Evolutionary conservation across 2,113 vertebrate species (phyloP), one percentile per base, ranked within the genome.

Genomic region (Alethe diademata): DNA sequence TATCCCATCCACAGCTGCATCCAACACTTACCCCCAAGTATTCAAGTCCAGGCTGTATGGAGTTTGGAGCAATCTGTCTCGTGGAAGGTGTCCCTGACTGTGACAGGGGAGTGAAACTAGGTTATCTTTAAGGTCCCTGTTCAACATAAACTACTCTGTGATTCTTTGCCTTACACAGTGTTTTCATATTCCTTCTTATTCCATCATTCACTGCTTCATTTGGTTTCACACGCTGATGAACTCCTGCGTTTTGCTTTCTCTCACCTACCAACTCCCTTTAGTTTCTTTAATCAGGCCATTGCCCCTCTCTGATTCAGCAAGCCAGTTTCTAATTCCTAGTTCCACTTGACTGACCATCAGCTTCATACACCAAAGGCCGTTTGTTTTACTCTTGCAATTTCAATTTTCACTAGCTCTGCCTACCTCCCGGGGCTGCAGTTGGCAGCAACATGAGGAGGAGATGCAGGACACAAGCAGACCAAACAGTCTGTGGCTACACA

Each of bases 381-480:
- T 83, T 36, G 56, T 7, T 90, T 71, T 65, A n/a, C 18, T 76
- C 54, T 47, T 36, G 36, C 13, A 47, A 23, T 50, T 83, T 86
- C 22, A 35, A 9, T 48, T 90, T 82, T 40, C 16, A 23, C 28
- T 12, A 20, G 33, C 69, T 71, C 70, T 85, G 51, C 35, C 51
- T 17, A 10, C 56, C 28, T 61, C 69, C 14, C 14, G 0, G 0
- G 54, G 43, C 40, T 64, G 35, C 51, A 35, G 22, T 2, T 2
- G 1, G 62, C 58, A 69, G 58, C 35, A 65, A 17, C 1, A 3
- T 2, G 1, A 86, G 62, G 6, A 75, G 67, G 31, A 71, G 47
- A 54, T 15, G 28, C 54, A 61, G 48, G 69, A 51, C 33, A 36
- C 20, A 12, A 53, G 65, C 31, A 66, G 51, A 78, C 7, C 51